Evolutionary conservation across 2,797 vertebrate species (phyloP), one percentile per base, ranked within the genome.

Genomic region (Notolepis coatsorum): DNA sequence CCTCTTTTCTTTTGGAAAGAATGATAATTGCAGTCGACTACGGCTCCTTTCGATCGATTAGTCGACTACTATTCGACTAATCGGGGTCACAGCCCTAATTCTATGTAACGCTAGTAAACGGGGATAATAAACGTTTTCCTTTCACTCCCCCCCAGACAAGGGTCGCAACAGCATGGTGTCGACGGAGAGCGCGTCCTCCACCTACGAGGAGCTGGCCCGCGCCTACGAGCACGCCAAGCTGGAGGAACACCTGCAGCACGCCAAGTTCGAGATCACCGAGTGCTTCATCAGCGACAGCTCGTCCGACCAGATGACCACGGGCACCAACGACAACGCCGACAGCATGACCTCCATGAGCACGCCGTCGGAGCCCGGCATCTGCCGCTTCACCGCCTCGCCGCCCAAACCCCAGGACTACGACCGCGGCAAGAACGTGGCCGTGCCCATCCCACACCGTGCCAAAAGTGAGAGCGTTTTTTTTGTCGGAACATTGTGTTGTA

Each of bases 281-380:
- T 99, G 97, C 92, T 98, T 99, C 91, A 97, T 99, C 84, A 98
- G 96, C 0, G 97, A 99, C 92, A 98, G 96, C 84, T 98, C 96
- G 56, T 99, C 97, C 0, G 97, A 99, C 89, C 97, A 98, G 93
- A 99, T 99, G 97, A 99, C 97, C 88, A 99, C 97, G 0, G 97
- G 97, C 78, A 99, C 97, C 84, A 98, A 97, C 0, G 97, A 99
- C 88, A 99, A 98, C 0, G 97, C 96, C 0, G 97, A 98, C 91
- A 99, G 97, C 89, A 98, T 98, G 96, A 99, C 97, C 0, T 99
- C 97, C 68, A 97, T 97, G 96, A 99, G 97, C 93, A 99, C 97
- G 0, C 97, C 97, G 0, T 99, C 97, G 0, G 97, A 99, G 88
- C 96, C 97, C 0, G 97, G 97, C 72, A 99, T 99, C 91, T 99